phyloP scores from a whole-genome alignment of 2,888 invertebrate genomes.

The Pseudanteris insignis region DNA sequence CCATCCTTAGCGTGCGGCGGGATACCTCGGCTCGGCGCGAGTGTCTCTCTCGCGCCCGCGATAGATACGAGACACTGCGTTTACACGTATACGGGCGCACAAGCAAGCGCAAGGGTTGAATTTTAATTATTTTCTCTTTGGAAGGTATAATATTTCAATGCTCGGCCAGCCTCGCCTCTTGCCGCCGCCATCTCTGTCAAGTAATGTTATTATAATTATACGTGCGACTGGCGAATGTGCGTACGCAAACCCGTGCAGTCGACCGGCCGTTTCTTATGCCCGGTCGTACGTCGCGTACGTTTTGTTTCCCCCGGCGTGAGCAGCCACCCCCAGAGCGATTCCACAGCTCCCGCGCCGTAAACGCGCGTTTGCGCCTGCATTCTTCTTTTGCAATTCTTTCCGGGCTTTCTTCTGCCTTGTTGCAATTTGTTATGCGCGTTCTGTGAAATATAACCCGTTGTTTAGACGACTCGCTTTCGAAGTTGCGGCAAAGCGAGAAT shows the following conservation, averaged over 20 bases:
- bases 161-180: slow-evolving; percentile 60
- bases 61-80: slow-evolving; percentile 46
- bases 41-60: slow-evolving; percentile 45
- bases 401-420: slow-evolving; percentile 37
- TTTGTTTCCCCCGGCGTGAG: slow-evolving; percentile 11
- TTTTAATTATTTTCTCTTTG: slow-evolving; percentile 68
- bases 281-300: slow-evolving; percentile 47
- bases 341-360: slow-evolving; percentile 1
- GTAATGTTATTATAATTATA: slow-evolving; percentile 67
- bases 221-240: slow-evolving; percentile 48
- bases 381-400: slow-evolving; percentile 39
- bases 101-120: slow-evolving; percentile 65
- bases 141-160: slow-evolving; percentile 67
- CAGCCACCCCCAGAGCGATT: slow-evolving; percentile 2
- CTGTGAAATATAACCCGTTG: slow-evolving; percentile 41
- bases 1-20: slow-evolving; percentile 54
- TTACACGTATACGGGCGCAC: slow-evolving; percentile 46
- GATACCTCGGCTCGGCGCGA: slow-evolving; percentile 29
- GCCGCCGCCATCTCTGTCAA: slow-evolving; percentile 63
- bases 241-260: slow-evolving; percentile 44
- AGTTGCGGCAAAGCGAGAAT: slow-evolving; percentile 37
- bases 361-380: slow-evolving; percentile 26
- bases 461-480: slow-evolving; percentile 41
- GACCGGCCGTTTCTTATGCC: slow-evolving; percentile 62
- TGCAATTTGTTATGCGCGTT: too few species aligned